Base-by-base conservation (phyloP, 1,140 invertebrate species). In the Penaeus vannamei region DNA sequence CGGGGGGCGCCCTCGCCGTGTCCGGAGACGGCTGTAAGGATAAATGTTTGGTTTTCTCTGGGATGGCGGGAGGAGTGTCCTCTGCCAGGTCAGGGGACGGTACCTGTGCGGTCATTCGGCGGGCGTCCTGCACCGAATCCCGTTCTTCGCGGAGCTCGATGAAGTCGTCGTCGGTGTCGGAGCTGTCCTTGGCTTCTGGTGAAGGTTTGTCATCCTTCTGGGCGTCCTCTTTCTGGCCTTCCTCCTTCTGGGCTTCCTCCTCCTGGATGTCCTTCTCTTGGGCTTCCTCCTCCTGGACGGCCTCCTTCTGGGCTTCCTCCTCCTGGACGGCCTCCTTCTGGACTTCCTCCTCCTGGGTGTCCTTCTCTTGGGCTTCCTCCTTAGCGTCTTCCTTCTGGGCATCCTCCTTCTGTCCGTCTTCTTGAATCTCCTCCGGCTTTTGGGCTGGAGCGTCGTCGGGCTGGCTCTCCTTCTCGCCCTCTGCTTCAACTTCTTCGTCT, bases 121-220 rank as follows among this genome's bases (percentile, higher is more conserved):
- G 82, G 60, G 87, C 87, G 87, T 77, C 69, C 69, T 80, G 82
- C 32, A 89, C 60, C 5, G 79, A 26, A 14, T 79, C 87, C 20
- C 22, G 53, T 23, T 89, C 87, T 17, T 81, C 80, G 19, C 87
- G 87, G 12, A 84, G n/a, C 61, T 89, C 87, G 32, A 89, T 80
- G n/a, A 89, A 89, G 0, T 80, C 87, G 53, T 80, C 82, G 60
- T 89, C 87, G 42, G 42, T 22, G 19, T 69, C 62, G 62, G 61
- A 32, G 36, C 20, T 42, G 14, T 72, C 84, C 76, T 85, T 76
- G 26, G 29, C 17, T 23, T 62, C 81, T 7, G 46, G 42, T 59
- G 66, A 72, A 79, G 32, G 29, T 32, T 79, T 26, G 20, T 26
- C 26, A 42, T 23, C 22, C 29, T 22, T 36, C 46, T 32, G n/a